Conservation (phyloP, 2,888 invertebrate species). For the Phalera bucephala region DNA sequence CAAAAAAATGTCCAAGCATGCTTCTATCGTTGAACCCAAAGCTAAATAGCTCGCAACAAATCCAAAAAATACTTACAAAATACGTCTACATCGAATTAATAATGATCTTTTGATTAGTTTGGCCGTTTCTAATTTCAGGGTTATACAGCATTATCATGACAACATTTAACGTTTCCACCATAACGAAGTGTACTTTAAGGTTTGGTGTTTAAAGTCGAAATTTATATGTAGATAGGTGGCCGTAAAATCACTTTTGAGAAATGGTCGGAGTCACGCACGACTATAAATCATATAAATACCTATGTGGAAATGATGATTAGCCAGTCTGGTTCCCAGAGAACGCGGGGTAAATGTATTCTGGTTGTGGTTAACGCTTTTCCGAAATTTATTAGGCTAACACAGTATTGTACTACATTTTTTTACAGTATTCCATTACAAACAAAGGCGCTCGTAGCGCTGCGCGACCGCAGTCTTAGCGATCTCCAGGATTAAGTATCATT, state of each 20-base stretch:
- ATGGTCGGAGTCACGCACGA: slow-evolving; percentile 68
- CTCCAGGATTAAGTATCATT: too few species aligned
- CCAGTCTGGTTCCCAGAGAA: slow-evolving; percentile 22
- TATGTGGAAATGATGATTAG: slow-evolving; percentile 52
- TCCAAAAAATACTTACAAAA: slow-evolving; percentile 14
- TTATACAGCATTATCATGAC: slow-evolving; percentile 69
- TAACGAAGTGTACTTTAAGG: slow-evolving; percentile 46
- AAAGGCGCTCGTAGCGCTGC: too few species aligned
- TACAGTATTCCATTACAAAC: too few species aligned
- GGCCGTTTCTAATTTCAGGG: slow-evolving; percentile 66
- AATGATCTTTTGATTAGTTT: slow-evolving; percentile 70
- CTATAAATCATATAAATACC: slow-evolving; percentile 72
- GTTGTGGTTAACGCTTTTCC: too few species aligned
- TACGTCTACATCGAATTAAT: slow-evolving; percentile 49
- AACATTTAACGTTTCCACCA: slow-evolving; percentile 41
- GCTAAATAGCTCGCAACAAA: neutral
- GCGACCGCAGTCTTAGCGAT: too few species aligned
- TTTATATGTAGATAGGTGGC: slow-evolving; percentile 46
- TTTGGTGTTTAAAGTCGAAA: slow-evolving; percentile 42
- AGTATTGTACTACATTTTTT: too few species aligned
- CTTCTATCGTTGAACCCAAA: neutral
- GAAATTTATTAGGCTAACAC: too few species aligned
- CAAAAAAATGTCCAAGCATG: too few species aligned
- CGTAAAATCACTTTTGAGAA: slow-evolving; percentile 72
- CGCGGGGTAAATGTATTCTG: slow-evolving; percentile 10